phyloP scores from a whole-genome alignment of 1,140 invertebrate genomes.

The Idris sp. region DNA sequence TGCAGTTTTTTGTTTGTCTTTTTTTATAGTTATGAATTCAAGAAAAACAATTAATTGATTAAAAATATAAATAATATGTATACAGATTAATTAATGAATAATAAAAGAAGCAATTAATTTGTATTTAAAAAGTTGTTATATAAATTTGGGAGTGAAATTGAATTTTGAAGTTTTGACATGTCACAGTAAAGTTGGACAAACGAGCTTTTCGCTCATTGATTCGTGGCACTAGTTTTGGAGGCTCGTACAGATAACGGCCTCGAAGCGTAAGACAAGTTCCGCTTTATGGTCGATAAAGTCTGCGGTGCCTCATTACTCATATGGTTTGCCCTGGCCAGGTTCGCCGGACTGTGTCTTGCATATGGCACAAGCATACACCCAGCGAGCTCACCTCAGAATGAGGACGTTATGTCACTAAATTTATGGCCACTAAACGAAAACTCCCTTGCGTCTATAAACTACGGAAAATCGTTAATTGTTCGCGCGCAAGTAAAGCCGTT shows the following conservation, averaged over 20 bases:
- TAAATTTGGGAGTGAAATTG: too few relatives aligned
- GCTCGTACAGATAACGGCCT: constrained; percentile 23
- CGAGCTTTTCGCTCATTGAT: constrained; percentile 25
- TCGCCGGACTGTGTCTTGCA: constrained; percentile 42
- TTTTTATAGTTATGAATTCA: too few relatives aligned
- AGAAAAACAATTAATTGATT: too few relatives aligned
- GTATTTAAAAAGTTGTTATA: too few relatives aligned
- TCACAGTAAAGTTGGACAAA: background rate
- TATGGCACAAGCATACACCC: constrained; percentile 30
- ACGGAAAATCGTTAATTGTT: constrained; percentile 72
- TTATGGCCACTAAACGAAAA: constrained; percentile 63
- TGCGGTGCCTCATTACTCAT: constrained; percentile 50
- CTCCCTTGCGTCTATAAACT: constrained; percentile 61
- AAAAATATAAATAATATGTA: too few relatives aligned
- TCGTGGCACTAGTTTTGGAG: constrained; percentile 4
- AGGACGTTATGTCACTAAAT: constrained; percentile 56
- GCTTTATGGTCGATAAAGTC: constrained; percentile 61
- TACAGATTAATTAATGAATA: too few relatives aligned
- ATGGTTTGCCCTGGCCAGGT: constrained; percentile 34
- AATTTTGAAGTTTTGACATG: constrained; percentile 5
- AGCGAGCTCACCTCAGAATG: constrained; percentile 30
- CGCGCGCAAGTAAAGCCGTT: constrained; percentile 60
- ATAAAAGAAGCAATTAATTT: too few relatives aligned
- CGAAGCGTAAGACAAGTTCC: constrained; percentile 49
- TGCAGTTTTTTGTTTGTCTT: too few relatives aligned